Evolutionary conservation across 2,797 vertebrate species (phyloP), one percentile per base, ranked within the genome.

Genomic region (Gallinago nigripennis): DNA sequence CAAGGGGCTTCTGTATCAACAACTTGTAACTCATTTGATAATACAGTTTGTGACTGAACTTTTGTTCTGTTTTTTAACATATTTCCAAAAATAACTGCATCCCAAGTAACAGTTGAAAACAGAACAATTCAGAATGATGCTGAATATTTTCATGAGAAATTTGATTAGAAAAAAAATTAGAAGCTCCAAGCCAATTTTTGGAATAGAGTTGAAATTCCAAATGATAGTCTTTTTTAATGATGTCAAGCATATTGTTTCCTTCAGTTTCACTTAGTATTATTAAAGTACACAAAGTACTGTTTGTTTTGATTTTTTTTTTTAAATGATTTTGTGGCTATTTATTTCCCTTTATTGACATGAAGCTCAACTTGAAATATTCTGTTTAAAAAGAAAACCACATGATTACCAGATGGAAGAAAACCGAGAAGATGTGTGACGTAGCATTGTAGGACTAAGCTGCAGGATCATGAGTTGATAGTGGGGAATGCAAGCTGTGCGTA

Each of bases 11-110:
- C 8, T 46, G 20, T 18, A 39, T 75, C 45, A 46, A 46, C 65
- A 54, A 4, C 54, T 79, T 76, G 37, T 35, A 69, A 63, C 63
- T 89, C 19, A 8, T 51, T 82, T 63, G n/a, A 8, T 33, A 37
- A 54, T 35, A 31, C 35, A 27, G 17, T 8, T 82, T 88, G 68
- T 56, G 11, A 31, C 41, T 53, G 23, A 86, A 45, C 16, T 24
- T 4, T 24, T 66, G 70, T 57, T 23, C 2, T 46, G 45, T 58
- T 23, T 78, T 58, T 43, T 2, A 58, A 10, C 1, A 0, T 30
- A 5, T 66, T 76, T 60, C 30, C 30, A 82, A 35, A 19, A 21
- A 68, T 16, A 75, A 33, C 23, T 77, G 12, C 8, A 12, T 75
- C 31, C 25, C 20, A 64, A 16, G 18, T 43, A 61, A 12, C 28